These are phyloP conservation scores for Emys orbicularis DNA, from an alignment of 2,797 vertebrate species.

Conservation along the genomic window DNA sequence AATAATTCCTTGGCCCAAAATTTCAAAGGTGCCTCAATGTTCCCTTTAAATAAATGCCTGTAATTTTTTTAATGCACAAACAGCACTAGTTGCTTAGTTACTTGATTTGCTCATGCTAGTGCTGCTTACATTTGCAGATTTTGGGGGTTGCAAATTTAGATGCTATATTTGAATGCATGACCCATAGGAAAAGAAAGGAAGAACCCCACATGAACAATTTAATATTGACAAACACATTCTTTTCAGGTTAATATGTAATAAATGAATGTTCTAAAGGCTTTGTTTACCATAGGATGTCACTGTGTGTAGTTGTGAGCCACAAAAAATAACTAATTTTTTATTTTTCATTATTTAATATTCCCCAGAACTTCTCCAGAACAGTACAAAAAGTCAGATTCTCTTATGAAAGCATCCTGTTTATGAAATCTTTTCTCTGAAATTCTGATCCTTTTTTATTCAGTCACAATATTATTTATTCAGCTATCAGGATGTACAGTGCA, in stretches of 20 bases:
- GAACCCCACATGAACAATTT: not conserved
- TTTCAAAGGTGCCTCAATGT: not conserved
- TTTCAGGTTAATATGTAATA: constrained; percentile 21
- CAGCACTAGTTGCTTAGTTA: constrained; percentile 7
- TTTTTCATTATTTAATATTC: not conserved
- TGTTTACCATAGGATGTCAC: not conserved
- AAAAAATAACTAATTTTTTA: not conserved
- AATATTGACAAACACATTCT: not conserved
- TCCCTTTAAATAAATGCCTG: not conserved
- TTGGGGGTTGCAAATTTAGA: not conserved
- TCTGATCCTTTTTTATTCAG: constrained; percentile 27
- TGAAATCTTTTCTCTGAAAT: constrained; percentile 36
- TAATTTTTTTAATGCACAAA: not conserved
- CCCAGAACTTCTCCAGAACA: not conserved
- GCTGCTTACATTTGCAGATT: not conserved
- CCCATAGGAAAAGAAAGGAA: not conserved
- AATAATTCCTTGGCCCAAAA: not conserved
- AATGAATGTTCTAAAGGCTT: constrained; percentile 8
- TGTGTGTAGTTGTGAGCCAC: not conserved
- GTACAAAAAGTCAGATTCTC: not conserved
- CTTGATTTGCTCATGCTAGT: constrained; percentile 4
- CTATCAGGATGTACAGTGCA: constrained; percentile 29
- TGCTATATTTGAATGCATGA: not conserved
- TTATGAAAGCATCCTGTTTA: not conserved
- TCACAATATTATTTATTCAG: constrained; percentile 46